Evolutionary conservation across 2,113 vertebrate genomes (phyloP).

Genomic region (Dicerorhinus sumatrensis): DNA sequence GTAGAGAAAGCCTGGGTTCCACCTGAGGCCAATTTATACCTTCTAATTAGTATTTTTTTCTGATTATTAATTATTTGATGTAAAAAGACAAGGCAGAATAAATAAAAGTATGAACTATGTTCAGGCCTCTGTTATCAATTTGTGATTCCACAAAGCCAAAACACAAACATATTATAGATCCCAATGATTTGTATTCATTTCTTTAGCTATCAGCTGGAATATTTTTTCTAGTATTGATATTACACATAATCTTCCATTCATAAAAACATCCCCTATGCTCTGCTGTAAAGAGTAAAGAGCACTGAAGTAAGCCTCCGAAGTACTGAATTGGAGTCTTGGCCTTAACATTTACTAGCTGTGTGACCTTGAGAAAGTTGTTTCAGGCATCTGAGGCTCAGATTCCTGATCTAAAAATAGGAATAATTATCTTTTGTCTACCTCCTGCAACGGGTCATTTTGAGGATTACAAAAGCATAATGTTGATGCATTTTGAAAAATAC

Average conservation of each 20-base stretch:
- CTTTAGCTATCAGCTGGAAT: background rate
- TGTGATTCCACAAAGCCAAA: slow-evolving; percentile 24
- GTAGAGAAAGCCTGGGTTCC: background rate
- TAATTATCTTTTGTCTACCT: slow-evolving; percentile 44
- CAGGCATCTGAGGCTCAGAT: background rate
- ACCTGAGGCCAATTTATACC: background rate
- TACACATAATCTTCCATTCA: background rate
- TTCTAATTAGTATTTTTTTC: background rate
- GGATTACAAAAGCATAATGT: slow-evolving; percentile 1
- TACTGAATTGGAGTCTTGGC: background rate
- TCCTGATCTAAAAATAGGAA: slow-evolving; percentile 60
- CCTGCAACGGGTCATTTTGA: slow-evolving; percentile 49
- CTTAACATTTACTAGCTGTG: background rate
- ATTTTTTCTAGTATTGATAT: background rate
- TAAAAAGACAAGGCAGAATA: background rate
- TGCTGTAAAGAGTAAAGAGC: background rate
- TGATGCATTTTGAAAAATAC: slow-evolving; percentile 13
- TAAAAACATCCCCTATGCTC: background rate
- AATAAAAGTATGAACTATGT: slow-evolving; percentile 3
- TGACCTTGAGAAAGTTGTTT: slow-evolving; percentile 65
- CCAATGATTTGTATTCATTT: background rate
- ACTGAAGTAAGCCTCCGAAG: background rate
- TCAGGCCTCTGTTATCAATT: background rate
- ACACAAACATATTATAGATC: background rate
- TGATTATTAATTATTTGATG: slow-evolving; percentile 3